A percentile compares a stretch with the other conserved stretches of the same genome.
These are phyloP conservation scores for Choristoneura rosaceana DNA, from an alignment of 2,888 invertebrate genomes.

Conservation along the genomic window DNA sequence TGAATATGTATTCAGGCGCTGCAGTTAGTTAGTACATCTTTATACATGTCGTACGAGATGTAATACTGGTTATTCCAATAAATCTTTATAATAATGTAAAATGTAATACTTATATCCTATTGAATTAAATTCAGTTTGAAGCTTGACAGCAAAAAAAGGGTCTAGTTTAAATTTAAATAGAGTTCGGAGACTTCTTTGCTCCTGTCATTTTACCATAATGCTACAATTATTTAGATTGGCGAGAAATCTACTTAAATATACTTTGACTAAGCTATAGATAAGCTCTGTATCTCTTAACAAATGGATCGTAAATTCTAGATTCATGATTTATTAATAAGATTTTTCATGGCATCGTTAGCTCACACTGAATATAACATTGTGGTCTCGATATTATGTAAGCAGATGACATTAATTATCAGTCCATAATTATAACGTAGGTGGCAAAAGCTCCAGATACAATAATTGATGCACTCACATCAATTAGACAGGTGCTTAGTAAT, in stretches of 20 bases:
- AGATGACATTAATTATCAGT: slow-evolving; percentile 46
- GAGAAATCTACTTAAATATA: not conserved
- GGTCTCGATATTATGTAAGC: slow-evolving; percentile 72
- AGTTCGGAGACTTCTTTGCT: not conserved
- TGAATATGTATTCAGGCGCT: slow-evolving; percentile 80
- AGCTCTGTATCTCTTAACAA: not conserved
- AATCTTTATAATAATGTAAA: slow-evolving; percentile 55
- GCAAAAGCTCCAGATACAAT: slow-evolving; percentile 34
- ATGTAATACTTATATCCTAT: not conserved
- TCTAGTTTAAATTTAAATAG: not conserved
- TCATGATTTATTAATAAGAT: slow-evolving; percentile 53
- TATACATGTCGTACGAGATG: slow-evolving; percentile 57
- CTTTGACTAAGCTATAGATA: not conserved
- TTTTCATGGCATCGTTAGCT: slow-evolving; percentile 58
- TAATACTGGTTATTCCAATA: slow-evolving; percentile 71
- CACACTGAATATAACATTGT: slow-evolving; percentile 79
- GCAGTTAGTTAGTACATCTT: slow-evolving; percentile 64
- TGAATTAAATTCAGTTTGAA: not conserved
- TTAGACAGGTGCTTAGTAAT: slow-evolving; percentile 8
- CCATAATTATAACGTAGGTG: slow-evolving; percentile 40
- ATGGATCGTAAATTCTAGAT: slow-evolving; percentile 50
- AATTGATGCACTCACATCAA: slow-evolving; percentile 23
- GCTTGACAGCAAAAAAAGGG: not conserved
- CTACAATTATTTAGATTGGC: not conserved
- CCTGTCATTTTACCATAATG: not conserved